Conservation (phyloP, 2,113 vertebrate species). For the Holacanthus passer region DNA sequence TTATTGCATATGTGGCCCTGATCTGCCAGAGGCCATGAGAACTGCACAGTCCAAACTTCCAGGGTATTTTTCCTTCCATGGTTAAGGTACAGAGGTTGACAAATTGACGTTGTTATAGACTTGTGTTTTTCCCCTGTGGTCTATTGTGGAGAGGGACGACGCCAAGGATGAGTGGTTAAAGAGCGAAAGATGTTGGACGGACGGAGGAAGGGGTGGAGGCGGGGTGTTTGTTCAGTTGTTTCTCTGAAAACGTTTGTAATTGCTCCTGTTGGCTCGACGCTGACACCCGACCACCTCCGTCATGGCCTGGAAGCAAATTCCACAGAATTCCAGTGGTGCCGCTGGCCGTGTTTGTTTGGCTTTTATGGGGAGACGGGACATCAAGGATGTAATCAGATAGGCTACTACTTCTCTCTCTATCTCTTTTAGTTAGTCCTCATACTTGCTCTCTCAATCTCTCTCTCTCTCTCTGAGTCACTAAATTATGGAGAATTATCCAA, state of each 20-base stretch:
- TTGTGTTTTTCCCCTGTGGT: constrained; percentile 43
- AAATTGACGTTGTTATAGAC: constrained; percentile 49
- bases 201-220: neutral
- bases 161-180: constrained; percentile 52
- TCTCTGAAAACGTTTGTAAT: constrained; percentile 18
- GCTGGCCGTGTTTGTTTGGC: constrained; percentile 75
- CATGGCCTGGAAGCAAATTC: constrained; percentile 60
- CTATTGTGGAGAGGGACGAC: constrained; percentile 11
- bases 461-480: constrained; percentile 31
- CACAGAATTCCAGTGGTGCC: constrained; percentile 66
- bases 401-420: constrained; percentile 26
- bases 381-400: constrained; percentile 66
- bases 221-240: constrained; percentile 40
- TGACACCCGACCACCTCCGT: constrained; percentile 39
- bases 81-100: constrained; percentile 44
- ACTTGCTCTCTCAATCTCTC: constrained; percentile 8
- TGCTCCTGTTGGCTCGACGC: constrained; percentile 34
- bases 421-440: constrained; percentile 4
- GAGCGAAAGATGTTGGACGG: constrained; percentile 6
- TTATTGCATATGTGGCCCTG: constrained; percentile 37
- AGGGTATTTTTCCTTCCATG: constrained; percentile 39
- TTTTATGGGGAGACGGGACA: constrained; percentile 65
- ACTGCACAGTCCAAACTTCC: constrained; percentile 35
- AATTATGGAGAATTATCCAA: constrained; percentile 63
- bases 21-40: constrained; percentile 49